Base-by-base conservation (phyloP, 2,888 invertebrate genomes). In the Marasmarcha lunaedactyla region DNA sequence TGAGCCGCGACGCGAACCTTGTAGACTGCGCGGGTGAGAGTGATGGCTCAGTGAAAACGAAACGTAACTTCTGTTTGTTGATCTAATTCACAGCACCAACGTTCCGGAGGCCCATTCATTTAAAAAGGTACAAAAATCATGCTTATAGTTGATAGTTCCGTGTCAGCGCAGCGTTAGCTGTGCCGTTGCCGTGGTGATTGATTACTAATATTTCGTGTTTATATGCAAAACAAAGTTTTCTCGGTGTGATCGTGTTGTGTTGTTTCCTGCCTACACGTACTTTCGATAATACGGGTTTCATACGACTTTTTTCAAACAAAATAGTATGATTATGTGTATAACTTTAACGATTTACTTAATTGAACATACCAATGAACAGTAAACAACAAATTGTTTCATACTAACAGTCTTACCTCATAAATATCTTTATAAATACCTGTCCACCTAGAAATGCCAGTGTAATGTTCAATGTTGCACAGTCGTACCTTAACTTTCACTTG, bases 31-130 rank as follows among this genome's bases (percentile, higher is more conserved):
- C 30, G 54, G 60, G 60, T 61, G 61, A 67, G 51, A 71, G 77
- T 73, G 65, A 71, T 72, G 67, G 20, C 53, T 63, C 59, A 72
- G 76, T 79, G 74, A 74, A 69, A 71, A 51, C 49, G 52, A 55
- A 50, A 47, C 34, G 43, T 45, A 20, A 20, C 20, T 5, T 20
- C 20, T 20, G 20, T 20, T 20, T 20, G 20, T 20, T 20, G 20
- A 20, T 20, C 42, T 46, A 44, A 41, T 38, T 36, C 33, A 35
- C 44, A 42, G 40, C 33, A 25, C 6, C 25, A 25, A 25, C 25
- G 25, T 6, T 3, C 10, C 11, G 9, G n/a, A 11, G n/a, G 30
- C n/a, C 10, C 3, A 10, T 7, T 9, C 4, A 11, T 30, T 30
- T n/a, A 30, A 25, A 41, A 41, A 42, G 40, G 42, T 43, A 11